phyloP scores from a whole-genome alignment of 2,797 vertebrate genomes.

The Picus viridis region DNA sequence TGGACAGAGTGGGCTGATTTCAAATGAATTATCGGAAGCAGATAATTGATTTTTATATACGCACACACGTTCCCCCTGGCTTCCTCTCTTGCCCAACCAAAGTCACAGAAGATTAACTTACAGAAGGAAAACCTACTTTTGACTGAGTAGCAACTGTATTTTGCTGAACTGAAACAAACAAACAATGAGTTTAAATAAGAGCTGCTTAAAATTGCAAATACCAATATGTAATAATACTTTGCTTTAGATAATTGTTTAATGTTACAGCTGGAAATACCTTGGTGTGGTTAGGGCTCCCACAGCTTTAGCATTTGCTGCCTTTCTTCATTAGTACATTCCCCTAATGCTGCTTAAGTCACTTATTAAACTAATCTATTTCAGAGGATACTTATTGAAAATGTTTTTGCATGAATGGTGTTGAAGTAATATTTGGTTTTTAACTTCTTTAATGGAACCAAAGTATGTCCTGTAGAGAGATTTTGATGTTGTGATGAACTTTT shows the following conservation, averaged over 20 bases:
- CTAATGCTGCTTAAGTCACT: background rate
- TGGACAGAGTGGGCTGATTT: background rate
- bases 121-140: background rate
- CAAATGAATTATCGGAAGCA: conserved; percentile 18
- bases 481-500: background rate
- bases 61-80: background rate
- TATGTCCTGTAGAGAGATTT: background rate
- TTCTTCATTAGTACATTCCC: background rate
- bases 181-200: background rate
- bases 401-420: background rate
- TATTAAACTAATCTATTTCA: background rate
- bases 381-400: background rate
- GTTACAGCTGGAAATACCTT: background rate
- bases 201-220: background rate
- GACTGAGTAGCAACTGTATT: background rate
- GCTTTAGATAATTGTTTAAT: background rate
- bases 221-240: background rate
- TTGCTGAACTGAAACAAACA: background rate
- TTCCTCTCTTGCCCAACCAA: fast-evolving
- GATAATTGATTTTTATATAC: background rate
- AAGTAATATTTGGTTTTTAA: background rate
- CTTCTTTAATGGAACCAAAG: background rate
- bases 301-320: background rate
- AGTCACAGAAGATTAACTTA: background rate
- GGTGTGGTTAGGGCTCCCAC: background rate